These are phyloP conservation scores for Trachythela sp. DNA, from an alignment of 64 coral and sea anemone genomes.

Conservation along the genomic window DNA sequence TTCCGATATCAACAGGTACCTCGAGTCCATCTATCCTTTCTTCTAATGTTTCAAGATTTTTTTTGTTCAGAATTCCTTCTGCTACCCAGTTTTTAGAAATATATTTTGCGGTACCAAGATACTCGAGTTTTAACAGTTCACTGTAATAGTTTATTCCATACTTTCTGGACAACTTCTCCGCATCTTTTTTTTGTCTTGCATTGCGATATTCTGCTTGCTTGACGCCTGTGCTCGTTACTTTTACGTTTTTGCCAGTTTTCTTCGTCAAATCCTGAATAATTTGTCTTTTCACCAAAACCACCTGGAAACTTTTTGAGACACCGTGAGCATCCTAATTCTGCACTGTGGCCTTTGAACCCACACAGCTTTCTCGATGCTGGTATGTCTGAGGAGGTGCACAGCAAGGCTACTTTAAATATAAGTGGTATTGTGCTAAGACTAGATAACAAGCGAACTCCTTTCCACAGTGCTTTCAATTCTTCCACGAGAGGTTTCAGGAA, in stretches of 20 bases:
- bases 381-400: conserved; percentile 49
- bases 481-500: neutral
- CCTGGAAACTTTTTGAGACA: conserved; percentile 36
- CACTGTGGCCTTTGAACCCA: conserved; percentile 51
- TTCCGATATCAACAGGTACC: neutral
- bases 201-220: neutral
- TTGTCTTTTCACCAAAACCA: neutral
- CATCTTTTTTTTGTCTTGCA: neutral
- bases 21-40: neutral
- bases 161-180: neutral
- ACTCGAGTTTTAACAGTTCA: neutral
- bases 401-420: conserved; percentile 27
- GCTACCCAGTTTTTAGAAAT: conserved; percentile 16
- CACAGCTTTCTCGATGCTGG: conserved; percentile 50
- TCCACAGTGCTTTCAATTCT: neutral
- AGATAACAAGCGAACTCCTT: neutral
- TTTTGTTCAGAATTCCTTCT: neutral
- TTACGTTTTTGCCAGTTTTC: neutral
- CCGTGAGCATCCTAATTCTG: conserved; percentile 32
- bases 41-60: conserved; percentile 10
- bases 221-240: conserved; percentile 14
- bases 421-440: neutral
- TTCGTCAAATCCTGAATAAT: conserved; percentile 43
- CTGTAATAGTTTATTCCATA: neutral
- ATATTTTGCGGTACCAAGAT: conserved; percentile 4